Conservation (phyloP, 2,888 invertebrate species). For the Cryptocheilus praepositus region DNA sequence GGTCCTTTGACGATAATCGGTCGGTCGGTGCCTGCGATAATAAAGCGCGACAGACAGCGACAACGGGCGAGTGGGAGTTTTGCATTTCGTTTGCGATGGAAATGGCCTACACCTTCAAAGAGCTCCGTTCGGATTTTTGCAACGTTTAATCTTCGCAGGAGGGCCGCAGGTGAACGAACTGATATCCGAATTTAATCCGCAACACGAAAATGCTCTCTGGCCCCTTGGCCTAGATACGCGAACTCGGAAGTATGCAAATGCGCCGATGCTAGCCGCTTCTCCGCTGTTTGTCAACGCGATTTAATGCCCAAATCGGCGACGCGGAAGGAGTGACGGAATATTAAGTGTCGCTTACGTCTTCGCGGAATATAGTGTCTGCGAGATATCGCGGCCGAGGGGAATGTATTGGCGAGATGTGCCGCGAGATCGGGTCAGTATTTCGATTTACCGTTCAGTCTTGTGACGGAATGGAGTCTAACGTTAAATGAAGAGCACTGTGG, state of each 20-base stretch:
- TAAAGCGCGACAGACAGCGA: too few relatives aligned
- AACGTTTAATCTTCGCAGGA: too few relatives aligned
- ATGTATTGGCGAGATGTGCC: too few relatives aligned
- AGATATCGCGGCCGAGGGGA: too few relatives aligned
- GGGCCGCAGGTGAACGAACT: background rate
- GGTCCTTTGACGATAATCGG: too few relatives aligned
- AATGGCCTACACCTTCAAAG: too few relatives aligned
- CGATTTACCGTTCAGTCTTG: too few relatives aligned
- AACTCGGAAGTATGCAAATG: constrained; percentile 29
- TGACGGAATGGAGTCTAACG: too few relatives aligned
- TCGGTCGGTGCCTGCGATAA: too few relatives aligned
- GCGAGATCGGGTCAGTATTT: too few relatives aligned
- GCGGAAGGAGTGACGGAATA: constrained; percentile 12
- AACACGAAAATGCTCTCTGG: constrained; percentile 32
- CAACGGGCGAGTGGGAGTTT: background rate
- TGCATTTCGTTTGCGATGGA: constrained; percentile 4
- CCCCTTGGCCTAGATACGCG: constrained; percentile 21
- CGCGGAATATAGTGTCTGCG: background rate
- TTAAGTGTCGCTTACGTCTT: constrained; percentile 10
- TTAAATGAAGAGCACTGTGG: too few relatives aligned
- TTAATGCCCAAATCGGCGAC: constrained; percentile 1
- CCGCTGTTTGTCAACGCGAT: constrained; percentile 11
- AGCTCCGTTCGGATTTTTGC: too few relatives aligned
- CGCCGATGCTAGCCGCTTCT: constrained; percentile 14
- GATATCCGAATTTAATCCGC: constrained; percentile 10